A percentile compares a stretch with the other conserved stretches of the same genome.
Conservation (phyloP, 2,113 vertebrate genomes). For the Gnathonemus longibarbis region DNA sequence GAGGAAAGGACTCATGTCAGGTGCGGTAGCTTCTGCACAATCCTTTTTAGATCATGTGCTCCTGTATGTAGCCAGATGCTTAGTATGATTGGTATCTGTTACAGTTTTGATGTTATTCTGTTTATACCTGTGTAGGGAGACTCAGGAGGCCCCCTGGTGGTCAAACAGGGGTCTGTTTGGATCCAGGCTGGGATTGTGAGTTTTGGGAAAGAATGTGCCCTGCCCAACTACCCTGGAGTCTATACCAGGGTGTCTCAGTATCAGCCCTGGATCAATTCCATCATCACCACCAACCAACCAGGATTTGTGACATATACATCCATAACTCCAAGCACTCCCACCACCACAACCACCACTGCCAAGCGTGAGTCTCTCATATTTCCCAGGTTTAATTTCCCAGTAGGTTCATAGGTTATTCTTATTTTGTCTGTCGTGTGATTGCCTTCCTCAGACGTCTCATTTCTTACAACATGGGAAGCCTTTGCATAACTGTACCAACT, state of each 20-base stretch:
- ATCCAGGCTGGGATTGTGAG: too few relatives aligned
- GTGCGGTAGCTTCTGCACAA: not conserved
- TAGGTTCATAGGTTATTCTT: not conserved
- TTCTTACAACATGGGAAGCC: not conserved
- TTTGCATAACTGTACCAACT: not conserved
- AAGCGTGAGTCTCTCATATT: not conserved
- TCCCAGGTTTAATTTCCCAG: not conserved
- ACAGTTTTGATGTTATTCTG: too few relatives aligned
- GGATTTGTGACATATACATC: slow-evolving; percentile 33
- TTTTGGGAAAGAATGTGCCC: too few relatives aligned
- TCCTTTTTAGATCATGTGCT: not conserved
- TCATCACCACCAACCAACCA: slow-evolving; percentile 22
- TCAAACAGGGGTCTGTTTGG: too few relatives aligned
- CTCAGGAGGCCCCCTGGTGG: too few relatives aligned
- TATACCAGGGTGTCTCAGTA: too few relatives aligned
- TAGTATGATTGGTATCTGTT: too few relatives aligned
- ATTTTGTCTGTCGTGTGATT: not conserved
- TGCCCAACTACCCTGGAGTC: too few relatives aligned
- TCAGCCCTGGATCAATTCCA: too few relatives aligned
- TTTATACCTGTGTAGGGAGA: too few relatives aligned
- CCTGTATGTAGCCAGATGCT: too few relatives aligned
- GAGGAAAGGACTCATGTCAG: slow-evolving; percentile 61
- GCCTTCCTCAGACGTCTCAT: not conserved
- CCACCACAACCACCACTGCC: not conserved
- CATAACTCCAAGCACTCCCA: not conserved